Evolutionary conservation across 2,113 vertebrate species (phyloP).

Genomic region (Climacteris rufus): DNA sequence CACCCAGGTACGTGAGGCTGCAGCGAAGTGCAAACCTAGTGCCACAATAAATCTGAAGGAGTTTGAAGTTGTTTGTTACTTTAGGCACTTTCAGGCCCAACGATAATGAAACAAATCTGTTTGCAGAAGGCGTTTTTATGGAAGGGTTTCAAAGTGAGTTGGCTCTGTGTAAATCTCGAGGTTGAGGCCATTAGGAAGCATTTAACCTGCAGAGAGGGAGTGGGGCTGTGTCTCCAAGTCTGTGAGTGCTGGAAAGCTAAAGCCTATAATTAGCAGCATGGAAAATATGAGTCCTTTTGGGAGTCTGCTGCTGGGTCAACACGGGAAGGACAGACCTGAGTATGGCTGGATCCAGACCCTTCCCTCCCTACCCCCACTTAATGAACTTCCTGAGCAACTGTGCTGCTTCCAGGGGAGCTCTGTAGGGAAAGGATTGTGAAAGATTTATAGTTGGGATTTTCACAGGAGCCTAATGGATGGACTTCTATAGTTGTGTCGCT

Average conservation of each 20-base stretch:
- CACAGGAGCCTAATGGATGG: background rate
- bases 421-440: background rate
- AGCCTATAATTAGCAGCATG: background rate
- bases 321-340: background rate
- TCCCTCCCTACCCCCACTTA: background rate
- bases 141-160: constrained; percentile 19
- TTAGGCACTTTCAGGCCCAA: background rate
- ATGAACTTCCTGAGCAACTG: background rate
- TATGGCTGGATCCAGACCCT: accelerated
- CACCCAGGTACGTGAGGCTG: background rate
- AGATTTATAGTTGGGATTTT: background rate
- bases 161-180: constrained; percentile 46
- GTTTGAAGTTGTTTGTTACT: constrained; percentile 53
- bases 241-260: background rate
- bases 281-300: background rate
- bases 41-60: constrained; percentile 23
- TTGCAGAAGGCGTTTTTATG: constrained; percentile 58
- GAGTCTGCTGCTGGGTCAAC: background rate
- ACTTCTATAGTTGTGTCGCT: background rate
- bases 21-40: background rate
- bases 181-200: constrained; percentile 42
- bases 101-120: constrained; percentile 60
- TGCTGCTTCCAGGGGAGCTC: background rate
- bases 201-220: constrained; percentile 17
- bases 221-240: background rate